A percentile compares a stretch with the other conserved stretches of the same genome.
These are phyloP conservation scores for Heliothis peltigera DNA, from an alignment of 2,888 invertebrate species.

Conservation along the genomic window DNA sequence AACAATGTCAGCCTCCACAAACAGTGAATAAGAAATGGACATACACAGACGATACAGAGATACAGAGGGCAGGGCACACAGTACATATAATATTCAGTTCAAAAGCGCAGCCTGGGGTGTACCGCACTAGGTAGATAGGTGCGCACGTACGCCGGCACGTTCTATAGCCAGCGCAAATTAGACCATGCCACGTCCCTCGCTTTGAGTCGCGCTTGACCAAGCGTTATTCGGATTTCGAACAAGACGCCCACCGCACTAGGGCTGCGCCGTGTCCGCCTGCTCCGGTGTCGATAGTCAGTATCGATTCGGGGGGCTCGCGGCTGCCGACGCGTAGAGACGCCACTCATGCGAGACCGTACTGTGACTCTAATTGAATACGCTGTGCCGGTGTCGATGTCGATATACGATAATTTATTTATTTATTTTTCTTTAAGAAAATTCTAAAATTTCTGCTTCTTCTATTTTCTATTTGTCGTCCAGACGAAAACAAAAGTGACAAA, in stretches of 20 bases:
- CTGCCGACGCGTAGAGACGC: conserved; percentile 82
- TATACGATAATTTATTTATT: conserved; percentile 37
- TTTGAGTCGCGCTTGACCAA: conserved; percentile 88
- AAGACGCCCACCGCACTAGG: conserved; percentile 80
- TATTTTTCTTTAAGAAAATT: too few species aligned
- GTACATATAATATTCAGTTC: conserved; percentile 67
- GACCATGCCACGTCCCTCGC: conserved; percentile 80
- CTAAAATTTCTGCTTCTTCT: too few species aligned
- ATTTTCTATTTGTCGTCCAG: too few species aligned
- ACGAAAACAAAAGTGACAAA: too few species aligned
- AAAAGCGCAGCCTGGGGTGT: conserved; percentile 60
- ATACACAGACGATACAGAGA: conserved; percentile 42
- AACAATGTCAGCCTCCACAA: conserved; percentile 59
- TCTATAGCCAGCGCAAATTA: conserved; percentile 80
- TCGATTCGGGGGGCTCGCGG: conserved; percentile 77
- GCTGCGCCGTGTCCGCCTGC: conserved; percentile 60
- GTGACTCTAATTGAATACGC: conserved; percentile 85
- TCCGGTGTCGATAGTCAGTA: conserved; percentile 81
- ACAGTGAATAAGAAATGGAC: conserved; percentile 59
- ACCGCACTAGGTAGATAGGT: conserved; percentile 52
- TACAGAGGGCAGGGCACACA: conserved; percentile 35
- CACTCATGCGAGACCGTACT: conserved; percentile 86
- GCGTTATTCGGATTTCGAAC: conserved; percentile 87
- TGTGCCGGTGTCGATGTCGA: conserved; percentile 73
- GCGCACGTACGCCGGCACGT: conserved; percentile 33